Percentiles rank a stretch among this genome's conserved stretches.
Conservation (phyloP, 1,140 invertebrate species). For the Octopus sinensis region DNA sequence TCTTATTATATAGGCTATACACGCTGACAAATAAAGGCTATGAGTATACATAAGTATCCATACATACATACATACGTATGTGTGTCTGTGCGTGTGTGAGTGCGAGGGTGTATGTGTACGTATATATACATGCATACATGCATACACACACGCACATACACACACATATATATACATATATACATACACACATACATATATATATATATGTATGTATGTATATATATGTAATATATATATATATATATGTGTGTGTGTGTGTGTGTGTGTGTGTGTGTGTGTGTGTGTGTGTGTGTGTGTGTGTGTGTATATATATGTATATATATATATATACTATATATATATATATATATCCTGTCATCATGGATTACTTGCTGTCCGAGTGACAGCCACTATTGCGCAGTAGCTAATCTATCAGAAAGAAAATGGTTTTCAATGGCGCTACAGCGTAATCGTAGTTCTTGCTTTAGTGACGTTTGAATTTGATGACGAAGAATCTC, state of each 20-base stretch:
- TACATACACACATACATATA: neutral
- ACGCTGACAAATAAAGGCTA: neutral
- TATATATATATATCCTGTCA: no score
- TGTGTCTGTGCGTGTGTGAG: neutral
- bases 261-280: neutral
- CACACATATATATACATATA: neutral
- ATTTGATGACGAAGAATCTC: no score
- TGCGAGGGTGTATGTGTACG: neutral
- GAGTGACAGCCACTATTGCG: no score
- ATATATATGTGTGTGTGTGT: neutral
- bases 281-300: neutral
- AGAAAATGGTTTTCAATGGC: no score
- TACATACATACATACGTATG: neutral
- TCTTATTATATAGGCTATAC: neutral
- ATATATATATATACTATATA: no score
- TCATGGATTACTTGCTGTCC: no score
- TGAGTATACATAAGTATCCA: neutral
- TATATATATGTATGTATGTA: neutral
- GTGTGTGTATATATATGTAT: neutral
- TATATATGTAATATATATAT: neutral
- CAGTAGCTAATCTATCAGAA: no score
- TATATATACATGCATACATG: neutral
- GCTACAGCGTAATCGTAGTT: no score
- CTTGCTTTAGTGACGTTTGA: no score
- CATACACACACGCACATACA: neutral